Evolutionary conservation across 2,113 vertebrate genomes (phyloP), one percentile per base, ranked within the genome.

Genomic region (Pleuronectes platessa): DNA sequence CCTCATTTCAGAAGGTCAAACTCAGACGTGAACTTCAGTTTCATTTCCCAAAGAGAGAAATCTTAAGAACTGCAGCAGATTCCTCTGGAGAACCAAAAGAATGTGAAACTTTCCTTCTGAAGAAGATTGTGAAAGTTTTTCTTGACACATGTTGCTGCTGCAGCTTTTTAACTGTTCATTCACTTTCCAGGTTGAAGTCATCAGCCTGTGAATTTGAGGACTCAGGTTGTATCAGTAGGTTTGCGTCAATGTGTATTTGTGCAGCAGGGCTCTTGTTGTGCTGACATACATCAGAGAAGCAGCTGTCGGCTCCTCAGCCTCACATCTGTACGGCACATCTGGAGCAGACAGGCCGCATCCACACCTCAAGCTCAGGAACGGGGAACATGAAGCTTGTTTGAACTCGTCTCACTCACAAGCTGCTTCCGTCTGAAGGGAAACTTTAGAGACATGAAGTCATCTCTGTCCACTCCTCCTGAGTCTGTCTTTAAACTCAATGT

Each of bases 1-100:
- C 42, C 18, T 60, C 31, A 20, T 78, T 65, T 70, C 5, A 20
- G 8, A 54, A 54, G 20, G 51, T 54, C 51, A 54, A 55, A 69
- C 35, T 55, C 54, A 55, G 54, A 55, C 54, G 10, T 4, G 12
- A 13, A 23, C 23, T 21, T 56, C 54, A 11, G n/a, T 15, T 21
- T 54, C 53, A 20, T 54, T 54, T 21, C 54, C 54, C 10, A 8
- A 10, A 56, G 54, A 21, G 51, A 54, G 51, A 53, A 53, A 80
- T 74, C 40, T 64, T 10, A 26, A 26, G 45, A 49, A 4, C 17
- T 2, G n/a, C 21, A 23, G 8, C 20, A 58, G 23, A 15, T 26
- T 58, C 24, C 11, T 15, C 4, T n/a, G n/a, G 20, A 54, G 20
- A 9, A 54, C 18, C 18, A 2, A n/a, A 2, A n/a, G 3, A 14